Percentiles rank a stretch among this genome's conserved stretches.
phyloP scores from a whole-genome alignment of 2,888 invertebrate species.

The Dendrolimus pini region DNA sequence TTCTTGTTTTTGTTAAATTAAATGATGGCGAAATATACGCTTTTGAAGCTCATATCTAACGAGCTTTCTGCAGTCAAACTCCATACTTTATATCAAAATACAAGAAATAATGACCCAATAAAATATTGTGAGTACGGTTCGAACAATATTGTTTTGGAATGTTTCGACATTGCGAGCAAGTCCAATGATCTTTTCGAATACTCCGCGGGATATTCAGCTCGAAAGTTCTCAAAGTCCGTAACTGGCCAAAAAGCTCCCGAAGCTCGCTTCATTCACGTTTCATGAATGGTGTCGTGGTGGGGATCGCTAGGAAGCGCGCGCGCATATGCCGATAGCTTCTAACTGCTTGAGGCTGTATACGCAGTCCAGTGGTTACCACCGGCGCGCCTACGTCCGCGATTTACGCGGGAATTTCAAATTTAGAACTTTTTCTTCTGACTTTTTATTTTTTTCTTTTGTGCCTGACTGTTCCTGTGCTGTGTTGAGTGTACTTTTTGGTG shows the following conservation, averaged over 20 bases:
- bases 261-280: conserved; percentile 47
- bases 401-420: conserved; percentile 55
- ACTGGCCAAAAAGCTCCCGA: conserved; percentile 18
- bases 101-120: too few species aligned
- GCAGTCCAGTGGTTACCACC: conserved; percentile 28
- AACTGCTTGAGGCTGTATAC: conserved; percentile 6
- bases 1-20: too few species aligned
- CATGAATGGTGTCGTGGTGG: conserved; percentile 63
- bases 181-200: not conserved
- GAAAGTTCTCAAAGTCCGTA: conserved; percentile 14
- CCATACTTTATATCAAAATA: too few species aligned
- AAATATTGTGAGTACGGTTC: too few species aligned
- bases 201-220: conserved; percentile 1
- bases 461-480: conserved; percentile 37
- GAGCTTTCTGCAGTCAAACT: too few species aligned
- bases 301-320: conserved; percentile 41
- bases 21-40: too few species aligned
- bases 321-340: not conserved
- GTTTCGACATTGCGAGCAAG: too few species aligned
- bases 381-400: conserved; percentile 46
- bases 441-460: conserved; percentile 28
- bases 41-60: too few species aligned
- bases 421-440: conserved; percentile 22
- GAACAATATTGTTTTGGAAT: too few species aligned
- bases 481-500: conserved; percentile 35